A percentile compares a stretch with the other conserved stretches of the same genome.
These are phyloP conservation scores for Petrocephalus sullivani DNA, from an alignment of 2,797 vertebrate species.

Conservation along the genomic window DNA sequence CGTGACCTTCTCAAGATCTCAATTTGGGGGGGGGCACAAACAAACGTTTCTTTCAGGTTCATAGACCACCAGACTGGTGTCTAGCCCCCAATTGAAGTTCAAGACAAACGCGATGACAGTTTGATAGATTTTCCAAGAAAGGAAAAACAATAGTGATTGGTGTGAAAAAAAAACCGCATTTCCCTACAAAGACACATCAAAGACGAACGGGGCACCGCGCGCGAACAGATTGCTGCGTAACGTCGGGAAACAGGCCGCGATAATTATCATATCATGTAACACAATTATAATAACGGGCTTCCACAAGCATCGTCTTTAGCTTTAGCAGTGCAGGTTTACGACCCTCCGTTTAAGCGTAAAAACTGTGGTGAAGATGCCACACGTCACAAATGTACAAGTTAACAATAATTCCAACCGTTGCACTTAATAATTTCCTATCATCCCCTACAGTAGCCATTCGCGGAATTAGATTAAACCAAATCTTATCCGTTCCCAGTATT, in stretches of 20 bases:
- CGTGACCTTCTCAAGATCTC: not conserved
- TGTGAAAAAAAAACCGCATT: not conserved
- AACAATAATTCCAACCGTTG: not conserved
- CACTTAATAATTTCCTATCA: not conserved
- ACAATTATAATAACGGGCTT: not conserved
- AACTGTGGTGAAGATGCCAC: not conserved
- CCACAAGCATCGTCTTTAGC: not conserved
- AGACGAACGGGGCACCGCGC: not conserved
- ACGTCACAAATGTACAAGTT: not conserved
- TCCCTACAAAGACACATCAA: not conserved
- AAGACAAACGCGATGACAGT: conserved; percentile 5
- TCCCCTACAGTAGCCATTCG: not conserved
- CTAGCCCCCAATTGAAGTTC: not conserved
- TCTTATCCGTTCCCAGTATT: not conserved
- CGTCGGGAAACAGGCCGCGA: not conserved
- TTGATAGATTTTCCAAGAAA: not conserved
- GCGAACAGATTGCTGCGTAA: not conserved
- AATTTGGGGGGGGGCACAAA: not conserved
- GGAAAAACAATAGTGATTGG: not conserved
- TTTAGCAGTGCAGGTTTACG: not conserved
- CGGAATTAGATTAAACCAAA: not conserved
- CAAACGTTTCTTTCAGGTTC: conserved; percentile 3
- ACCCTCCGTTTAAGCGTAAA: not conserved
- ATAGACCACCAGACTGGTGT: not conserved
- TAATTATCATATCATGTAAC: not conserved